A percentile compares a stretch with the other conserved stretches of the same genome.
These are phyloP conservation scores for Pseudomugil gertrudae DNA, from an alignment of 2,797 vertebrate genomes.

Conservation along the genomic window DNA sequence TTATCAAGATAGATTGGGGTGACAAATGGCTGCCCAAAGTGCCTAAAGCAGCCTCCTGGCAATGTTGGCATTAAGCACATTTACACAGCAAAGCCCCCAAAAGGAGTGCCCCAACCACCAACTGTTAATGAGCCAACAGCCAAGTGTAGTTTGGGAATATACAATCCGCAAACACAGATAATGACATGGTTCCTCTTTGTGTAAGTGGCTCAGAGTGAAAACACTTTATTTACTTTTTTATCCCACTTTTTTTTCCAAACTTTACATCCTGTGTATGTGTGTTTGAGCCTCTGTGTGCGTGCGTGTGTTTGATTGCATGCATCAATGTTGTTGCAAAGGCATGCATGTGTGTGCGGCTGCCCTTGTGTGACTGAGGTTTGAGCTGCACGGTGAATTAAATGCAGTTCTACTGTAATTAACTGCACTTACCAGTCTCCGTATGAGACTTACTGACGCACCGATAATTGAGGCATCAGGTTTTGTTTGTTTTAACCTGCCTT, in stretches of 20 bases:
- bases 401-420: conserved; percentile 80
- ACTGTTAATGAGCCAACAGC: conserved; percentile 77
- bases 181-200: conserved; percentile 80
- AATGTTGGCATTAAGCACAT: conserved; percentile 73
- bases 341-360: conserved; percentile 26
- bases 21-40: conserved; percentile 75
- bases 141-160: conserved; percentile 73
- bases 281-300: conserved; percentile 17
- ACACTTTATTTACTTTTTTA: conserved; percentile 74
- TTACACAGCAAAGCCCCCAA: conserved; percentile 63
- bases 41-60: conserved; percentile 72
- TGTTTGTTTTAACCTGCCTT: conserved; percentile 82
- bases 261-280: conserved; percentile 60
- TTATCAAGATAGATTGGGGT: conserved; percentile 80
- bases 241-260: conserved; percentile 37
- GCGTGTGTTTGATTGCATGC: conserved; percentile 8
- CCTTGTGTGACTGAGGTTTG: conserved; percentile 69
- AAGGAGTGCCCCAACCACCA: conserved; percentile 42
- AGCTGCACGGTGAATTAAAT: conserved; percentile 80
- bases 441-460: conserved; percentile 80
- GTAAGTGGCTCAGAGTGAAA: conserved; percentile 79
- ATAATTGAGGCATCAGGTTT: conserved; percentile 81
- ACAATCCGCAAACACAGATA: conserved; percentile 77
- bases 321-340: conserved; percentile 30
- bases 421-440: conserved; percentile 79